Evolutionary conservation across 2,113 vertebrate genomes (phyloP).

Genomic region (Ptychochromis oligacanthus): DNA sequence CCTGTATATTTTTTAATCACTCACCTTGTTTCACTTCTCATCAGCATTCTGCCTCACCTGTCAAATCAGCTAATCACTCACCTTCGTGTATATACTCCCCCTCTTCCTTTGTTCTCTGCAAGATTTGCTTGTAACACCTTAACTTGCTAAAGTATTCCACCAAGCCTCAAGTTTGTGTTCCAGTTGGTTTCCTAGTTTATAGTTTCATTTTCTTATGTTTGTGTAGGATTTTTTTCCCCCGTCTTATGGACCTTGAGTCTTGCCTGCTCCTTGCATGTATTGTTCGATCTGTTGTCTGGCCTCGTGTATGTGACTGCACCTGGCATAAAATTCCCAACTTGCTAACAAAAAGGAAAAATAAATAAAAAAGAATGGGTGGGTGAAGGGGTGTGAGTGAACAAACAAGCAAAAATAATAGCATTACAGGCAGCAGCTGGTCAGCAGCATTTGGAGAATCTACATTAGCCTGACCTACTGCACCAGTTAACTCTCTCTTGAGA

Average conservation of each 20-base stretch:
- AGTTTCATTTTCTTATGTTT: not conserved
- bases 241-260: too few species aligned
- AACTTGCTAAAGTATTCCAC: not conserved
- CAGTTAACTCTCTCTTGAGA: constrained; percentile 18
- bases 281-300: not conserved
- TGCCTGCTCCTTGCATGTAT: rapidly evolving
- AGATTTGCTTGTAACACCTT: not conserved
- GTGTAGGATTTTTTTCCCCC: too few species aligned
- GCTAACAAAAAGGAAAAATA: not conserved
- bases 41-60: constrained; percentile 5
- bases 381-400: not conserved
- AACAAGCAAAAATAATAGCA: not conserved
- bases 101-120: not conserved
- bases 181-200: not conserved
- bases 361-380: not conserved
- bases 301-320: rapidly evolving
- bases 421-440: constrained; percentile 4
- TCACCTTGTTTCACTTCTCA: not conserved
- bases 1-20: not conserved
- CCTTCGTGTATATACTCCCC: not conserved
- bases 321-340: not conserved
- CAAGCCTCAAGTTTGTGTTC: too few species aligned
- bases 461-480: constrained; percentile 19
- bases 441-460: not conserved
- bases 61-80: not conserved